Percentiles rank a stretch among this genome's conserved stretches.
phyloP scores from a whole-genome alignment of 2,888 invertebrate species.

The Lathronympha strigana region DNA sequence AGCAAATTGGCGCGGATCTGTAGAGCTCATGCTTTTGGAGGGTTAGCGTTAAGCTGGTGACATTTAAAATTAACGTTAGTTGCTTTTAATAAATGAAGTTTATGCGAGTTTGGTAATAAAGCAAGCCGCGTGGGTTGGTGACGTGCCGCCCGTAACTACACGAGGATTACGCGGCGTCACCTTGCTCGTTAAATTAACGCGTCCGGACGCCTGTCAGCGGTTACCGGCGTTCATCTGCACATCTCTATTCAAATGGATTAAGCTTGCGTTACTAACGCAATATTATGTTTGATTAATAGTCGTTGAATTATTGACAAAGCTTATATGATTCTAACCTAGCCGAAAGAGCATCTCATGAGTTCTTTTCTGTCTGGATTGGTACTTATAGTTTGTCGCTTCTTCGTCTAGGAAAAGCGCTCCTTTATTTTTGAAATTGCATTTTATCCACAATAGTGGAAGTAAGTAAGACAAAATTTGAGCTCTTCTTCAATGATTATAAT shows the following conservation, averaged over 20 bases:
- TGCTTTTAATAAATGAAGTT: constrained; percentile 60
- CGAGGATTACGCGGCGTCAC: constrained; percentile 71
- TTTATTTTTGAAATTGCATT: too few species aligned
- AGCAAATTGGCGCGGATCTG: constrained; percentile 38
- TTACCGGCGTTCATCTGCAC: constrained; percentile 63
- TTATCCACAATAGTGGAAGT: too few species aligned
- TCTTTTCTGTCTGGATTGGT: background rate
- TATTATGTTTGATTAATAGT: constrained; percentile 31
- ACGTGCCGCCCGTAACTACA: constrained; percentile 66
- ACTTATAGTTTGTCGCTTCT: too few species aligned
- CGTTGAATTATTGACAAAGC: constrained; percentile 1
- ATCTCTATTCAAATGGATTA: constrained; percentile 73
- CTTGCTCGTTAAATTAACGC: constrained; percentile 68
- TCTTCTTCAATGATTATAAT: too few species aligned
- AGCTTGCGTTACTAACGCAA: constrained; percentile 57
- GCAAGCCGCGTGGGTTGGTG: constrained; percentile 57
- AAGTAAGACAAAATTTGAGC: too few species aligned
- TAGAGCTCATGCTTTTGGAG: constrained; percentile 43
- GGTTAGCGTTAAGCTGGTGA: constrained; percentile 67
- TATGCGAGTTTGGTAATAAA: constrained; percentile 60
- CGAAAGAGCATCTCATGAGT: background rate
- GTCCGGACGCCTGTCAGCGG: constrained; percentile 73
- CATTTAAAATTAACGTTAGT: constrained; percentile 74
- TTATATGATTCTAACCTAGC: background rate
- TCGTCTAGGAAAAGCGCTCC: too few species aligned